Evolutionary conservation across 1,140 invertebrate genomes (phyloP).

Genomic region (Phthorimaea operculella): DNA sequence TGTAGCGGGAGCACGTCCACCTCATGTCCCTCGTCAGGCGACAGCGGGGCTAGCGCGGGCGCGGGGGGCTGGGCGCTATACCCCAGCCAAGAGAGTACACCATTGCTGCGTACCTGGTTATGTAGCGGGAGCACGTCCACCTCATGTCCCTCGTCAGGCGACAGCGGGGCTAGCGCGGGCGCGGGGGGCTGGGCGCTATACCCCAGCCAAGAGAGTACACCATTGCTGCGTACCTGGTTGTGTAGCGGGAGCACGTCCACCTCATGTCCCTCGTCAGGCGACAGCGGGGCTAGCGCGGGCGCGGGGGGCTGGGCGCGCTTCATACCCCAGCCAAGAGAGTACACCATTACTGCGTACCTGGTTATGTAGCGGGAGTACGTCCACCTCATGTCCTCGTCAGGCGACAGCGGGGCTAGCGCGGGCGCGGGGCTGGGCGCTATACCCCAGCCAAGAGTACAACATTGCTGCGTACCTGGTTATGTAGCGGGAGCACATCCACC

Average conservation of each 20-base stretch:
- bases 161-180: conserved; percentile 51
- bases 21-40: conserved; percentile 59
- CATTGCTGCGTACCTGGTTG: conserved; percentile 52
- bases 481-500: conserved; percentile 63
- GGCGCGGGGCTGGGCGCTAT: conserved; percentile 57
- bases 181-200: conserved; percentile 59
- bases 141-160: conserved; percentile 59
- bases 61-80: conserved; percentile 58
- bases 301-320: conserved; percentile 55
- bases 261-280: conserved; percentile 60
- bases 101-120: conserved; percentile 65
- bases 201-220: conserved; percentile 46
- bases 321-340: conserved; percentile 65
- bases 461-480: conserved; percentile 66
- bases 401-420: conserved; percentile 47
- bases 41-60: conserved; percentile 42
- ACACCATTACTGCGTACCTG: conserved; percentile 66
- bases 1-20: conserved; percentile 65
- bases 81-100: conserved; percentile 66
- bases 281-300: conserved; percentile 42
- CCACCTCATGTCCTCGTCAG: conserved; percentile 61
- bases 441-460: conserved; percentile 65
- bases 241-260: conserved; percentile 65
- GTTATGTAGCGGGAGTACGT: conserved; percentile 64
- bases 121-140: conserved; percentile 65